Percentiles rank a stretch among this genome's conserved stretches.
Conservation (phyloP, 2,113 vertebrate species). For the Leptobrachium ailaonicum region DNA sequence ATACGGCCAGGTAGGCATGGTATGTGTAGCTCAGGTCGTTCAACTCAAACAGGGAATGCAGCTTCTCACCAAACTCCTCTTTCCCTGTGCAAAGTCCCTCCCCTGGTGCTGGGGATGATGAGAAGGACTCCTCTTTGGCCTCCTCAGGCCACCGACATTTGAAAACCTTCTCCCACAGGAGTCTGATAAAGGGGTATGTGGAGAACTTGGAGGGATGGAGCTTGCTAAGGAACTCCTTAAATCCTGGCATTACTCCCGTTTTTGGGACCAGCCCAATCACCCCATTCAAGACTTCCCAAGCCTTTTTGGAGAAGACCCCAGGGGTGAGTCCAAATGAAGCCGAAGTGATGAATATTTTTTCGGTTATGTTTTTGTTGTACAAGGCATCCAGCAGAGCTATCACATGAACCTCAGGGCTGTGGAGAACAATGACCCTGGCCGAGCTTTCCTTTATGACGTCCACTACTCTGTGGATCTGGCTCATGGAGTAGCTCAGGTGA, state of each 20-base stretch:
- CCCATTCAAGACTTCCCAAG: conserved; percentile 36
- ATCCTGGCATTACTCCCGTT: conserved; percentile 27
- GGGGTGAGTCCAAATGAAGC: conserved; percentile 25
- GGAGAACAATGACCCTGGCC: conserved; percentile 21
- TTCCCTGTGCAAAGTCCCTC: not conserved
- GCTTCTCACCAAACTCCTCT: not conserved
- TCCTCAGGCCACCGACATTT: not conserved
- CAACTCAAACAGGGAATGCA: conserved; percentile 14
- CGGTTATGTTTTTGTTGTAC: conserved; percentile 7
- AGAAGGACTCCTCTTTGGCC: not conserved
- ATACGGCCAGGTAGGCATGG: conserved; percentile 30
- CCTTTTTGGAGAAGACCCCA: conserved; percentile 24
- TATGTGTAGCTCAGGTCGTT: conserved; percentile 33
- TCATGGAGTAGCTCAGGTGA: conserved; percentile 19
- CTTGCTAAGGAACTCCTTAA: not conserved
- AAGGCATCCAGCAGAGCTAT: conserved; percentile 19
- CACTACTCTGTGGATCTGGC: conserved; percentile 20
- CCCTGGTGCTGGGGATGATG: not conserved
- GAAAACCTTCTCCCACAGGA: conserved; percentile 19
- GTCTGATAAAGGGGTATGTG: conserved; percentile 13
- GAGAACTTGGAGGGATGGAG: not conserved
- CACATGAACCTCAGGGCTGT: conserved; percentile 34
- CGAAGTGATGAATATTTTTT: conserved; percentile 12
- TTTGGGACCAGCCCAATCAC: conserved; percentile 13
- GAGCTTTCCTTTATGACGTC: conserved; percentile 22